Evolutionary conservation across 2,113 vertebrate species (phyloP).

Genomic region (Acrocephalus kingi): DNA sequence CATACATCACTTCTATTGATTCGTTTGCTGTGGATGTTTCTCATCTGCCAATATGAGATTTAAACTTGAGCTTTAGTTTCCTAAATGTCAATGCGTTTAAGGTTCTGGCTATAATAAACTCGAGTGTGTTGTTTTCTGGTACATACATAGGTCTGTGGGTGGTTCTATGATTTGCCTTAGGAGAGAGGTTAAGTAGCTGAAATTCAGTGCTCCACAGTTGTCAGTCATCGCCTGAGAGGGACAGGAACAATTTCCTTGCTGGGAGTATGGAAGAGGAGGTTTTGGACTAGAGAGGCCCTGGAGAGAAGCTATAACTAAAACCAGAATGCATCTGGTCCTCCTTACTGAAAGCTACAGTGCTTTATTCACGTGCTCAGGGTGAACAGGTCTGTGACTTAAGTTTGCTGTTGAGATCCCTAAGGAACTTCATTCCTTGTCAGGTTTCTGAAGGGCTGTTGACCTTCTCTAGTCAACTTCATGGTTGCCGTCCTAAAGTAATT

Average conservation of each 20-base stretch:
- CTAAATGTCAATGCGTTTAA: background rate
- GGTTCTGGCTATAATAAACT: background rate
- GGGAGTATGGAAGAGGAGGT: background rate
- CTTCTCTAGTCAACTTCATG: background rate
- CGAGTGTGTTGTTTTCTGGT: background rate
- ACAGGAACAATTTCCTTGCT: background rate
- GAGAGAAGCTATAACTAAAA: background rate
- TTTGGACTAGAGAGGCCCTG: background rate
- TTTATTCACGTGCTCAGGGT: background rate
- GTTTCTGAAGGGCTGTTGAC: background rate
- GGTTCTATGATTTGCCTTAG: background rate
- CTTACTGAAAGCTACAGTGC: background rate
- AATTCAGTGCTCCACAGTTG: background rate
- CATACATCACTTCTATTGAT: rapidly evolving
- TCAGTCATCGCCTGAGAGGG: background rate
- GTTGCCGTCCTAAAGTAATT: background rate
- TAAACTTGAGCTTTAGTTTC: background rate
- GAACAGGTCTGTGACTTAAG: background rate
- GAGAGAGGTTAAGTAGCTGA: background rate
- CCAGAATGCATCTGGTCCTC: background rate
- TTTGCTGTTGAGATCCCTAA: background rate
- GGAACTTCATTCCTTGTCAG: background rate
- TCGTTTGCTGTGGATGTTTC: background rate
- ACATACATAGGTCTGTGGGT: rapidly evolving
- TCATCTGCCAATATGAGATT: background rate